Evolutionary conservation across 1,140 invertebrate genomes (phyloP), one percentile per base, ranked within the genome.

Genomic region (Pachyrhynchus sulphureomaculatus): DNA sequence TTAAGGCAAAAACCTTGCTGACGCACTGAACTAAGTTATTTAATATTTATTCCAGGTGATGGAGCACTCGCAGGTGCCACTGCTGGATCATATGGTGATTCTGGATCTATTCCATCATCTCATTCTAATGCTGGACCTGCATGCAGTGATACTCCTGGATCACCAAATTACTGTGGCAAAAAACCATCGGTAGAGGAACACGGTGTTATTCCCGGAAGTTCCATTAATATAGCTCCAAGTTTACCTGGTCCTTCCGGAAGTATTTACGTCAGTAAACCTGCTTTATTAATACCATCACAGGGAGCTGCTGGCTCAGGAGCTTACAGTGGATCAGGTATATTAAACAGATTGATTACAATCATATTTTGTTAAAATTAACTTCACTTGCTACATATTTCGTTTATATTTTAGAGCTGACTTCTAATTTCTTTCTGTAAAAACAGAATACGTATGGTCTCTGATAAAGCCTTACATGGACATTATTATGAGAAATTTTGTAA

Each of bases 181-280:
- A n/a, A n/a, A n/a, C n/a, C n/a, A n/a, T n/a, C n/a, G n/a, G n/a
- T n/a, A n/a, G 10, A 4, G 2, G 13, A 2, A 5, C 12, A 2
- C n/a, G n/a, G 24, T 8, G 10, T 5, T 34, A 2, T 8, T 12
- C n/a, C n/a, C 12, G 15, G 21, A 9, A 13, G 15, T 18, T 10
- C 23, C 9, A 17, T 34, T 10, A 23, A 12, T 4, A 39, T 48
- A 13, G 41, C 49, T 32, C 4, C 18, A 10, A 33, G 39, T 12
- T 29, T 66, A 6, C 58, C 58, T n/a, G 58, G 58, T 29, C 48
- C 58, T 24, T 44, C 48, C 32, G 58, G 58, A 60, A 53, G 34
- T 42, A 61, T 61, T 12, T 36, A 61, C 13, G 39, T 34, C 8
- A 61, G 58, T 29, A 61, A 54, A 17, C 51, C 51, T 2, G 51